phyloP scores from a whole-genome alignment of 1,140 invertebrate genomes.

The Drosophila ambigua region DNA sequence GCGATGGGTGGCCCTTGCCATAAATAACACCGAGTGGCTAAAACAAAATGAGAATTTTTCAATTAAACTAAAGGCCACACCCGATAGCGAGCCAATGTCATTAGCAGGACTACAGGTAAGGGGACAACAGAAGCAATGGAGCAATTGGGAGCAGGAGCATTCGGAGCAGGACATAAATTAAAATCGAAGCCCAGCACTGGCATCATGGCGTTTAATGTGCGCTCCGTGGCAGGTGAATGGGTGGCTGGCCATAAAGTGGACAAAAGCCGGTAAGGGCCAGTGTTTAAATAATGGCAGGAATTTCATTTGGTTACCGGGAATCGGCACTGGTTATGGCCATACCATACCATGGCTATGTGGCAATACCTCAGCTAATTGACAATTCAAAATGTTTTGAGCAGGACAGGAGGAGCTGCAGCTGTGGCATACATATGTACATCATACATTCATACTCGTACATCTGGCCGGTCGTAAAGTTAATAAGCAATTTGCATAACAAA shows the following conservation, averaged over 20 bases:
- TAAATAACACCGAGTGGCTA: constrained; percentile 67
- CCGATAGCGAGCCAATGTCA: constrained; percentile 68
- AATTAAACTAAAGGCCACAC: constrained; percentile 75
- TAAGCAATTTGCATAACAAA: constrained; percentile 83
- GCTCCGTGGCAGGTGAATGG: constrained; percentile 14
- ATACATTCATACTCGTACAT: too few relatives aligned
- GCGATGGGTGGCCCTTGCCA: constrained; percentile 32
- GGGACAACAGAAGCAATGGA: background rate
- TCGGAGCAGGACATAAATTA: constrained; percentile 65
- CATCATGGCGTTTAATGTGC: constrained; percentile 53
- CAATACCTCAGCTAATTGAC: constrained; percentile 59
- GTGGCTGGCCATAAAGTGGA: constrained; percentile 26
- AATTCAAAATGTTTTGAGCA: constrained; percentile 63
- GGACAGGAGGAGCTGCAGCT: constrained; percentile 34
- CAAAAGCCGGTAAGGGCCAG: constrained; percentile 15
- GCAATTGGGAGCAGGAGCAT: constrained; percentile 7
- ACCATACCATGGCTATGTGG: background rate
- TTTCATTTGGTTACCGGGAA: constrained; percentile 30
- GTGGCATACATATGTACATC: too few relatives aligned
- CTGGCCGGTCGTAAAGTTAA: constrained; percentile 73
- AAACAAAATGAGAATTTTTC: constrained; percentile 75
- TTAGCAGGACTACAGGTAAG: constrained; percentile 51
- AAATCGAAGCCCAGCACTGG: constrained; percentile 69
- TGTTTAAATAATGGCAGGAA: constrained; percentile 36
- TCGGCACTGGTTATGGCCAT: constrained; percentile 17